Evolutionary conservation across 2,797 vertebrate genomes (phyloP), one percentile per base, ranked within the genome.

Genomic region (Lacerta viridis): DNA sequence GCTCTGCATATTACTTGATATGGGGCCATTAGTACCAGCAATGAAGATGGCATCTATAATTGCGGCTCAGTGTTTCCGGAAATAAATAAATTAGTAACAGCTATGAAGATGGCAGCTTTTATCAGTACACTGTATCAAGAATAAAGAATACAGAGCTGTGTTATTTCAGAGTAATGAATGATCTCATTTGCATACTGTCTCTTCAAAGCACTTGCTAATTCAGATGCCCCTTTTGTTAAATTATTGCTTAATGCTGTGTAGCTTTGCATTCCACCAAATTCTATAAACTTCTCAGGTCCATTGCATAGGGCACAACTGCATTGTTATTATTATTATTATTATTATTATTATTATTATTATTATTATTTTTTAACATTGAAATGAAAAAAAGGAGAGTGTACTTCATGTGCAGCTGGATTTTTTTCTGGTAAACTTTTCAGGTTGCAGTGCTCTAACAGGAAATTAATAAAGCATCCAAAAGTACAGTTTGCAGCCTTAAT

Each of bases 121-220:
- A 50, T 86, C 0, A 75, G 78, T 3, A 3, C 82, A 55, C 77
- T 61, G 66, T 5, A 74, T 76, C 61, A 27, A 50, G 8, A 7
- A 76, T 20, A 80, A n/a, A 59, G 11, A 43, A 84, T 84, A 66
- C 72, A 23, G 11, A 69, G 80, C 92, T 89, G 46, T 90, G 0
- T 71, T 80, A 23, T 88, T 91, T 91, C 50, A 84, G 75, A 66
- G 74, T 41, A 85, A 92, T 71, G n/a, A 87, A 74, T 10, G 25
- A n/a, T 6, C 8, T 88, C 90, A 79, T 87, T 86, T 29, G 46
- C 27, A n/a, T 64, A 25, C 33, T 82, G 6, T 71, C 27, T 43
- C 15, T 25, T 80, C 46, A 71, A 71, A 71, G 46, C 33, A 39
- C 33, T 77, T 33, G 25, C 33, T 64, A 78, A 81, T 74, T 23